Evolutionary conservation across 1,140 invertebrate species (phyloP), one percentile per base, ranked within the genome.

Genomic region (Steinernema feltiae): DNA sequence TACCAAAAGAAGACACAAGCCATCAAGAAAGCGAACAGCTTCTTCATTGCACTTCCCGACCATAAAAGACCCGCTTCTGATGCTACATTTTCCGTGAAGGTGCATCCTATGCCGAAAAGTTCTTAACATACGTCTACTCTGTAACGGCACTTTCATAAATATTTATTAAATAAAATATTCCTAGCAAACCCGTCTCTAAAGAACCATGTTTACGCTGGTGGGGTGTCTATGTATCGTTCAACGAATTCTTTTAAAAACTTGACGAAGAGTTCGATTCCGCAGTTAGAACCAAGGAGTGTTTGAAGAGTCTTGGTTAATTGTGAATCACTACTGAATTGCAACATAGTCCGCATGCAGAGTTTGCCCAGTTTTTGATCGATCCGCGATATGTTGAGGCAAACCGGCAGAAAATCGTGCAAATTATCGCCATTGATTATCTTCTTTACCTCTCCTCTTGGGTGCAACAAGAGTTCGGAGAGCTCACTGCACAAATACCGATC

Each of bases 371-470:
- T 63, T 21, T 63, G 15, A 21, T 63, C 53, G 53, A 63, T 63
- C 53, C 53, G 7, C 15, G 53, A 63, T 3, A 63, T 63, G 53
- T 63, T 63, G 12, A 63, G 24, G 53, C 53, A 63, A 7, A 63
- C 53, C 53, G 53, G 53, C 15, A 71, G 70, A 30, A 71, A 71
- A 7, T 71, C 70, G 70, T 15, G 29, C 2, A 71, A 27, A 30
- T 71, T 71, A n/a, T 12, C 21, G 15, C 70, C 70, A 27, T 15
- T 35, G 15, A 71, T 7, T 3, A 71, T 7, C 32, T 30, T 35
- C 24, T 24, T 32, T 2, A 71, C 32, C 2, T 3, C 21, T 7
- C 70, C 70, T n/a, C 30, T 71, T n/a, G 53, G 53, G 30, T 71
- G 70, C 3, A 71, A 21, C 29, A 71, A 27, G 46, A 15, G 29